phyloP scores from a whole-genome alignment of 2,113 vertebrate species.

The Orthochromis indermauri region DNA sequence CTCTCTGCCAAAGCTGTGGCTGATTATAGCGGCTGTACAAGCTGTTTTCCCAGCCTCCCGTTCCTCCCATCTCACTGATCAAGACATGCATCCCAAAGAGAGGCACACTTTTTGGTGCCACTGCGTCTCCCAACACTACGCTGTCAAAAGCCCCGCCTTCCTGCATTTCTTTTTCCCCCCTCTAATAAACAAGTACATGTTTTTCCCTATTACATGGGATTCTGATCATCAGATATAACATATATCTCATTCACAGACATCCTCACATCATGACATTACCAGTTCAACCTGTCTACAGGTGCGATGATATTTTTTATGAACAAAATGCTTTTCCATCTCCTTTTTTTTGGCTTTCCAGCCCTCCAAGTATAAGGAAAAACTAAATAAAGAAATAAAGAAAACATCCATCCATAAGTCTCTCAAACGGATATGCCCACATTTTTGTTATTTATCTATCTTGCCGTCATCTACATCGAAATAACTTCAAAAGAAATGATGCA shows the following conservation, averaged over 20 bases:
- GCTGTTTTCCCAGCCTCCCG: constrained; percentile 53
- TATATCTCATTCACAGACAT: neutral
- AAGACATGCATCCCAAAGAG: constrained; percentile 43
- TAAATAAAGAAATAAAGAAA: neutral
- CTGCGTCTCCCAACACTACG: neutral
- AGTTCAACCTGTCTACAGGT: neutral
- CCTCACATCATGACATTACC: neutral
- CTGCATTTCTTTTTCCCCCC: neutral
- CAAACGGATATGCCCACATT: neutral
- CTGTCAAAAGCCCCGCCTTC: neutral
- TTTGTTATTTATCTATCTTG: neutral
- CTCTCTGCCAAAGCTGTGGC: constrained; percentile 41
- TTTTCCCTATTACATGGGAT: neutral
- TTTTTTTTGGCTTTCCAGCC: neutral
- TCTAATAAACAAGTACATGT: neutral
- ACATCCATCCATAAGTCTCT: neutral
- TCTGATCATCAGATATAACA: neutral
- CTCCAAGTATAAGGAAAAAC: neutral
- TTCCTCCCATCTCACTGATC: constrained; percentile 49
- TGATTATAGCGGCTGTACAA: constrained; percentile 52
- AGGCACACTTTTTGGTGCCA: constrained; percentile 1
- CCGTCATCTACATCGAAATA: neutral
- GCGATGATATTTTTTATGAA: neutral
- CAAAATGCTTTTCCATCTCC: neutral
- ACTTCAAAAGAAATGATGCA: neutral